Conservation (phyloP, 2,797 vertebrate species). For the Crocidura indochinensis region DNA sequence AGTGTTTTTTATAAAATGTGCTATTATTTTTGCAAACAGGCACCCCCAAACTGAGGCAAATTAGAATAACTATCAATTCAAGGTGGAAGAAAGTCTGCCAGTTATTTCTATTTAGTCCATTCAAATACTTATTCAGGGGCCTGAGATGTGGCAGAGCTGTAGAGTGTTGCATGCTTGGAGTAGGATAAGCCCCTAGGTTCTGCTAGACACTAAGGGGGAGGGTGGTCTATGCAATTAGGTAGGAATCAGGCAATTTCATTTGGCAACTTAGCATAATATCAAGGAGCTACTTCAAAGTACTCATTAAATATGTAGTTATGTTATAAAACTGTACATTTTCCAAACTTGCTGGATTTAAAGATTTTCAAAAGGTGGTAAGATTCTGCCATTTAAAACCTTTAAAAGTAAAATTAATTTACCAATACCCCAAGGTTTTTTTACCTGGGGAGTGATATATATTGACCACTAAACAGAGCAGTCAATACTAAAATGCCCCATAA, state of each 20-base stretch:
- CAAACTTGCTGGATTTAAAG: conserved; percentile 60
- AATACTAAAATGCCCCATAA: conserved; percentile 3
- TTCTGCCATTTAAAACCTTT: conserved; percentile 5
- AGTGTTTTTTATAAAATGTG: conserved; percentile 63
- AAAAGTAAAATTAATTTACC: conserved; percentile 14
- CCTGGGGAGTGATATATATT: background rate
- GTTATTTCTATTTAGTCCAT: conserved; percentile 72
- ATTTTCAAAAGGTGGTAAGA: conserved; percentile 17
- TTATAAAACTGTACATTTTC: conserved; percentile 58
- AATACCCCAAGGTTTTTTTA: conserved; percentile 35
- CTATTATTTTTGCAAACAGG: conserved; percentile 64
- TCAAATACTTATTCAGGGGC: background rate
- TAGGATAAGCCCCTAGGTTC: too few relatives aligned
- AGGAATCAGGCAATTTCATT: conserved; percentile 62
- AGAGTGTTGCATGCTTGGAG: too few relatives aligned
- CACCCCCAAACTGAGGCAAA: conserved; percentile 60
- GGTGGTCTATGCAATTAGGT: background rate
- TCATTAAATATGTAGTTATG: conserved; percentile 56
- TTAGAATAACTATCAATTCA: conserved; percentile 63
- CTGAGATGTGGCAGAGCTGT: too few relatives aligned
- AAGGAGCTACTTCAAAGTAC: conserved; percentile 58
- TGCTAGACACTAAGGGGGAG: too few relatives aligned
- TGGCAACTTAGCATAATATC: conserved; percentile 64
- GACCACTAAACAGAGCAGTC: background rate
- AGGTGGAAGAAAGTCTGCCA: conserved; percentile 54